phyloP scores from a whole-genome alignment of 30 jellyfish, hydroid and myxozoan species.

The Catostylus mosaicus region DNA sequence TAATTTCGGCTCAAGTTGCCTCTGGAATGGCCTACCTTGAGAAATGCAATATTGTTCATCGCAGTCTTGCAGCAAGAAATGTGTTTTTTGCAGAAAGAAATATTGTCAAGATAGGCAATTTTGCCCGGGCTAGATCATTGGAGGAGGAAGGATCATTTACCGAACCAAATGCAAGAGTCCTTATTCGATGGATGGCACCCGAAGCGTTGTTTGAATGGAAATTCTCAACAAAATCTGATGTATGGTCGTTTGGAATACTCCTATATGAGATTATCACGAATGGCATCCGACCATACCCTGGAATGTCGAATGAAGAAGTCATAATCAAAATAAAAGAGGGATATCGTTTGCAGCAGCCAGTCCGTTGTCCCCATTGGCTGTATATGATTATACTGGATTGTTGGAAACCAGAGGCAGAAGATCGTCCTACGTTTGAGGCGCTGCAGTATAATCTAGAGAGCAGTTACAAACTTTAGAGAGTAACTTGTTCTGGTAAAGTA shows the following conservation, averaged over 20 bases:
- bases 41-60: conserved; percentile 28
- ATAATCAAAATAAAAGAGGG: conserved; percentile 42
- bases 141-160: conserved; percentile 10
- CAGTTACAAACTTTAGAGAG: conserved; percentile 46
- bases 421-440: conserved; percentile 77
- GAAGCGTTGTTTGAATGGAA: conserved; percentile 67
- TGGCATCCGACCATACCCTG: conserved; percentile 76
- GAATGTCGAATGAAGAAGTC: conserved; percentile 80
- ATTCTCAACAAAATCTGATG: conserved; percentile 50
- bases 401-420: conserved; percentile 66
- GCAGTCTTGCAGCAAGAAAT: conserved; percentile 77
- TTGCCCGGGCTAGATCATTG: conserved; percentile 66
- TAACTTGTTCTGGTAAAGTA: conserved; percentile 43
- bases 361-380: conserved; percentile 68
- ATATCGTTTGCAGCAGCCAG: conserved; percentile 76
- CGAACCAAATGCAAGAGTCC: conserved; percentile 47
- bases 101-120: conserved; percentile 63
- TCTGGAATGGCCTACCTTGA: conserved; percentile 81
- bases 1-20: conserved; percentile 73
- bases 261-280: conserved; percentile 64
- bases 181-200: conserved; percentile 81
- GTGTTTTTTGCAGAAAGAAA: conserved; percentile 57
- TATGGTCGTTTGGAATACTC: conserved; percentile 39
- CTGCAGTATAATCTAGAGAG: conserved; percentile 57
- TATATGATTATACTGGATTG: conserved; percentile 58